Evolutionary conservation across 2,888 invertebrate species (phyloP).

Genomic region (Drosophila siamana): DNA sequence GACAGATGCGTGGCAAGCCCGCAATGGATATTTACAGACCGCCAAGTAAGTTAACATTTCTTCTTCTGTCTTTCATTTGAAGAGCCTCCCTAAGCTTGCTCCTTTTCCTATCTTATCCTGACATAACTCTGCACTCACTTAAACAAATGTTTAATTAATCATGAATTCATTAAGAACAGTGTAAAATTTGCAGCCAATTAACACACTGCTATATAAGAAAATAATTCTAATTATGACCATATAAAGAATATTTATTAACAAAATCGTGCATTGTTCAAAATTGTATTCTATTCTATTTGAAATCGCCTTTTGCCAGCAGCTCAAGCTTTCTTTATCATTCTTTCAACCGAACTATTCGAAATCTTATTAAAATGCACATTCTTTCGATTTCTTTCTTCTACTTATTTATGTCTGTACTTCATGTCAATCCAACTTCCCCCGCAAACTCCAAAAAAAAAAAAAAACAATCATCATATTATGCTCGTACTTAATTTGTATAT

Average conservation of each 20-base stretch:
- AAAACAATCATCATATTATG: constrained; percentile 30
- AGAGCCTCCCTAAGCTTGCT: not conserved
- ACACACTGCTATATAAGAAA: too few relatives aligned
- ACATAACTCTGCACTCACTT: not conserved
- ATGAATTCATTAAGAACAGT: too few relatives aligned
- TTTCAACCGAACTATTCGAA: constrained; percentile 2
- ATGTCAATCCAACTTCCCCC: constrained; percentile 26
- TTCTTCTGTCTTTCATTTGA: not conserved
- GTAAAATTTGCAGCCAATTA: too few relatives aligned
- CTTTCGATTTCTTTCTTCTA: constrained; percentile 63
- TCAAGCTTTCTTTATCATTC: constrained; percentile 1
- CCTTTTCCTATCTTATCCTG: not conserved
- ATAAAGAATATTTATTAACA: too few relatives aligned
- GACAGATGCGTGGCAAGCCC: constrained; percentile 89
- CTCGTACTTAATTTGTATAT: constrained; percentile 26
- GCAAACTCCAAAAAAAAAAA: not conserved
- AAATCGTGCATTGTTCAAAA: not conserved
- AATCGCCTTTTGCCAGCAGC: constrained; percentile 4
- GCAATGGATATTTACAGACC: constrained; percentile 95
- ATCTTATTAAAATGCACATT: constrained; percentile 43
- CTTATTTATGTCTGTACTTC: constrained; percentile 51
- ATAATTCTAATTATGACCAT: too few relatives aligned
- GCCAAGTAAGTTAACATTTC: constrained; percentile 88
- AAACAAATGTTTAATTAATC: not conserved
- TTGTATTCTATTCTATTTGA: too few relatives aligned